These are phyloP conservation scores for Psettodes erumei DNA, from an alignment of 2,113 vertebrate species.

Conservation along the genomic window DNA sequence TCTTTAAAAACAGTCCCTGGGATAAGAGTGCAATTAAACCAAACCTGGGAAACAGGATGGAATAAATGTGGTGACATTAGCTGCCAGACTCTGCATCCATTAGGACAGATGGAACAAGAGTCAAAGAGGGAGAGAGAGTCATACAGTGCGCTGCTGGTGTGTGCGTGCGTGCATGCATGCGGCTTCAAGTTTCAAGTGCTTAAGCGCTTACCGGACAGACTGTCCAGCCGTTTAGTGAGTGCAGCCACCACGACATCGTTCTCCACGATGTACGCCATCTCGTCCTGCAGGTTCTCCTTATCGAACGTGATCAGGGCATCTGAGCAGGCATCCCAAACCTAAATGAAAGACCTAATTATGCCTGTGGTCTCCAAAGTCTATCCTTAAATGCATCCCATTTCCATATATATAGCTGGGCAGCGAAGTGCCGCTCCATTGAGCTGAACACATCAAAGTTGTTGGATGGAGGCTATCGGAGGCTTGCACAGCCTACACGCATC, in stretches of 20 bases:
- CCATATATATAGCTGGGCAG: conserved; percentile 71
- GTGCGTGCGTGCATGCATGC: too few species aligned
- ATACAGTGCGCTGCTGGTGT: conserved; percentile 11
- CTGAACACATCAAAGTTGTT: conserved; percentile 80
- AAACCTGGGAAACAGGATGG: conserved; percentile 63
- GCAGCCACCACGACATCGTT: conserved; percentile 93
- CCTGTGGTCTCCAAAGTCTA: conserved; percentile 69
- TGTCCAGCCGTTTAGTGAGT: conserved; percentile 91
- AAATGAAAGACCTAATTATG: conserved; percentile 78
- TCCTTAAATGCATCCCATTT: conserved; percentile 69
- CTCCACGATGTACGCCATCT: conserved; percentile 97
- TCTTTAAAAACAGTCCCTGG: conserved; percentile 67
- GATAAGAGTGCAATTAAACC: conserved; percentile 76
- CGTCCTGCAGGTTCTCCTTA: conserved; percentile 91
- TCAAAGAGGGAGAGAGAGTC: conserved; percentile 49
- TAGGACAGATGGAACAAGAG: conserved; percentile 60
- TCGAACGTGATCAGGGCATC: conserved; percentile 97
- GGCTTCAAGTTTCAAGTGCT: conserved; percentile 41
- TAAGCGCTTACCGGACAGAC: conserved; percentile 86
- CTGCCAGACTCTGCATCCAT: conserved; percentile 57
- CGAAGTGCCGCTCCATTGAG: conserved; percentile 59
- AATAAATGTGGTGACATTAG: conserved; percentile 69
- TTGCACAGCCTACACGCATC: conserved; percentile 45
- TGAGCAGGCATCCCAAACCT: conserved; percentile 99
- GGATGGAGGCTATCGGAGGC: conserved; percentile 38